These are phyloP conservation scores for Linurgus olivaceus DNA, from an alignment of 2,797 vertebrate species.

Conservation along the genomic window DNA sequence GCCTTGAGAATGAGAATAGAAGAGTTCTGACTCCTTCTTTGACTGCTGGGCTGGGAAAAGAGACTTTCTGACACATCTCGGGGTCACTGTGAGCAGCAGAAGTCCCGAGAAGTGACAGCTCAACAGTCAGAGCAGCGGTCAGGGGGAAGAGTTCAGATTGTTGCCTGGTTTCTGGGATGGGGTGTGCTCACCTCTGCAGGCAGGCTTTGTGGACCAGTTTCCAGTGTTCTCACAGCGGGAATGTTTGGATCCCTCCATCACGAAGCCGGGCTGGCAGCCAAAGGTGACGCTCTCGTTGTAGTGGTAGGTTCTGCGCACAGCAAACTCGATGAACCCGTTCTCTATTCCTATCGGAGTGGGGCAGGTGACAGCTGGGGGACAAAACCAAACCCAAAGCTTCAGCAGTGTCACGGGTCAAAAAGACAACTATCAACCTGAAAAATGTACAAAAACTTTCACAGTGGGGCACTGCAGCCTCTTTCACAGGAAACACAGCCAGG, in stretches of 20 bases:
- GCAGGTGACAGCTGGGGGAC: conserved; percentile 81
- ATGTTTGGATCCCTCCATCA: conserved; percentile 79
- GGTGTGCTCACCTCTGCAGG: conserved; percentile 80
- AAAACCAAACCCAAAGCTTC: background rate
- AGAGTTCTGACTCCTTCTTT: no score
- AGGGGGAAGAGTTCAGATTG: background rate
- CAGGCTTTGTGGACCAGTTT: conserved; percentile 83
- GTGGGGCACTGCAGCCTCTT: background rate
- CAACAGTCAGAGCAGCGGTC: fast-evolving
- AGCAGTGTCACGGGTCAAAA: fast-evolving
- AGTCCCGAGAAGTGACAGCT: no score
- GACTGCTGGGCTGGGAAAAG: no score
- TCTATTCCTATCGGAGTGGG: conserved; percentile 77
- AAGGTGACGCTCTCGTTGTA: conserved; percentile 86
- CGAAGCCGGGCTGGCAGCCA: conserved; percentile 78
- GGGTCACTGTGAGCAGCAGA: no score
- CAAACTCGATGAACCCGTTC: conserved; percentile 85
- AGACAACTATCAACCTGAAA: fast-evolving
- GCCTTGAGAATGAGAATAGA: no score
- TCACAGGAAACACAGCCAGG: background rate
- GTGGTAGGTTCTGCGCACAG: conserved; percentile 73
- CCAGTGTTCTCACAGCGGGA: conserved; percentile 82
- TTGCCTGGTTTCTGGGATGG: fast-evolving
- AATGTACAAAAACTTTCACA: background rate
- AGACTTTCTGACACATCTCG: no score